Evolutionary conservation across 2,113 vertebrate species (phyloP).

Genomic region (Acrocephalus kingi): DNA sequence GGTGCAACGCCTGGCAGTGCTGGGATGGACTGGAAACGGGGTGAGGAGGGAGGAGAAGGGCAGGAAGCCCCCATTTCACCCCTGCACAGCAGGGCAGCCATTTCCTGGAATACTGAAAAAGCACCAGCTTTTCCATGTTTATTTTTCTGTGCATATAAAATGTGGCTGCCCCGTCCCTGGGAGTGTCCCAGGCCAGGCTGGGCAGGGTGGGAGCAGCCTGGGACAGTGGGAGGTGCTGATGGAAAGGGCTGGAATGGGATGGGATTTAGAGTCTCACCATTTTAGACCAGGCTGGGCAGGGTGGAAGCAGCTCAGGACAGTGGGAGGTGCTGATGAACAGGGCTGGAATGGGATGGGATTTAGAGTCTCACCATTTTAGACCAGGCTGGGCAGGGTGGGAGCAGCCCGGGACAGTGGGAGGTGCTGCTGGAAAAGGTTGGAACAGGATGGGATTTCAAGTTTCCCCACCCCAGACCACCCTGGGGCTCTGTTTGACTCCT

Average conservation of each 20-base stretch:
- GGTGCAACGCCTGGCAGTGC: neutral
- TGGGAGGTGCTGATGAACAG: too few relatives aligned
- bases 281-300: too few relatives aligned
- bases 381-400: too few relatives aligned
- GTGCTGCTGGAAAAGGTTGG: neutral
- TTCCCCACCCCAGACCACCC: neutral
- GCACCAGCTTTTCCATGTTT: fast-evolving
- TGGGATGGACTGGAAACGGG: neutral
- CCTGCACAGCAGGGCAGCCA: neutral
- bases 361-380: too few relatives aligned
- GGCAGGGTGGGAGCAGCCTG: neutral
- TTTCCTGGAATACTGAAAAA: neutral
- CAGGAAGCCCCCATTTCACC: neutral
- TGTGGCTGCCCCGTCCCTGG: neutral
- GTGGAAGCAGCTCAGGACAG: neutral
- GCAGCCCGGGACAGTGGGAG: too few relatives aligned
- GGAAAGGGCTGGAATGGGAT: neutral
- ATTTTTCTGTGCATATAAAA: fast-evolving
- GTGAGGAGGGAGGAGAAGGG: neutral
- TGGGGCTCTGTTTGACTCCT: neutral
- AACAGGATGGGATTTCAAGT: neutral
- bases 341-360: too few relatives aligned
- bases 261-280: neutral
- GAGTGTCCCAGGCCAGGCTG: neutral
- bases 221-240: neutral